Evolutionary conservation across 2,797 vertebrate species (phyloP), one percentile per base, ranked within the genome.

Genomic region (Ctenochaetus hawaiiensis): DNA sequence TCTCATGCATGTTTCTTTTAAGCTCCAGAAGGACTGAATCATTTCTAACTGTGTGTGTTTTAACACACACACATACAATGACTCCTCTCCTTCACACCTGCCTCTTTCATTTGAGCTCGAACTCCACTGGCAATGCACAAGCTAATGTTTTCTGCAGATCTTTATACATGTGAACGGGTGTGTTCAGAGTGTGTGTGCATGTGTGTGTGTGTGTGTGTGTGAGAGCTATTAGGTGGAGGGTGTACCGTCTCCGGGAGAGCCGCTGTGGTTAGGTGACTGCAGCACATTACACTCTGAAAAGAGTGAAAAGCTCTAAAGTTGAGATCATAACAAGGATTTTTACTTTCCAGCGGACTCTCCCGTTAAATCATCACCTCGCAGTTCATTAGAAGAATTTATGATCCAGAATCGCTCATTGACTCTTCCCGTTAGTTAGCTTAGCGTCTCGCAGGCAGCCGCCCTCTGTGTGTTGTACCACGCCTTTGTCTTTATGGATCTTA

Each of bases 91-190:
- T 65, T 58, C 69, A 80, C 67, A 75, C 82, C 77, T 83, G 80
- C 62, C 74, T 67, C 51, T 41, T 66, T 72, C 66, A 74, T 75
- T 80, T 65, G 44, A 79, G 67, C 53, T 47, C 0, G 3, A 72
- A 77, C 54, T 57, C 41, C 10, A 13, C 67, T 79, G 49, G 67
- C 63, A 9, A 65, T 69, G 53, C 66, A 58, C 2, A 23, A 43
- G 22, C 74, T 92, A 88, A 90, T 89, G 85, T 61, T 67, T 93
- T 89, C 81, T 85, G 85, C 89, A 92, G 91, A 86, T 75, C 72
- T 49, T 76, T 10, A 51, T 75, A 39, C 34, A 51, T 65, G 61
- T 67, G 64, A 68, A 73, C 41, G 58, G 11, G 44, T 16, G 68
- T 39, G 8, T 39, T 39, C 39, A 39, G n/a, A n/a, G n/a, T n/a